phyloP scores from a whole-genome alignment of 2,113 vertebrate species.

The Vidua macroura region DNA sequence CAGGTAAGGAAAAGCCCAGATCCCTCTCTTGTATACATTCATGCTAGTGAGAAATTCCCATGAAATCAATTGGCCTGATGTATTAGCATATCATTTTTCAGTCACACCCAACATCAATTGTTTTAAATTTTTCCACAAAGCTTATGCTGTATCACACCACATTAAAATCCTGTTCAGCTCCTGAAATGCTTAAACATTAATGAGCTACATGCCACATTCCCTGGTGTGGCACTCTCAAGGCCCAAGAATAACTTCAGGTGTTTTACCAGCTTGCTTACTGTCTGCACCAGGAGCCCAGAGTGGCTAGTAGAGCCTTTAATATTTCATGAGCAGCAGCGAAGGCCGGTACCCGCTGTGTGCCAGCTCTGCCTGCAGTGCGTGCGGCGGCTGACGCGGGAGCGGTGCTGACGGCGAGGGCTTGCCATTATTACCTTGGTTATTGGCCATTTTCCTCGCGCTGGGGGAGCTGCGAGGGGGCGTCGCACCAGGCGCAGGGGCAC shows the following conservation, averaged over 20 bases:
- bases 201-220: neutral
- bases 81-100: neutral
- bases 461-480: constrained; percentile 70
- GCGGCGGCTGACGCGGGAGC: neutral
- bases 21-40: neutral
- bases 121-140: constrained; percentile 35
- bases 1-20: neutral
- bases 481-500: constrained; percentile 41
- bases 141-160: neutral
- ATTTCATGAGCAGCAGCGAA: neutral
- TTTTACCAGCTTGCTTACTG: constrained; percentile 28
- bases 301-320: neutral
- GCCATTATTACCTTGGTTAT: constrained; percentile 66
- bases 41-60: neutral
- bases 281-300: neutral
- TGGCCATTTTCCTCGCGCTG: constrained; percentile 68
- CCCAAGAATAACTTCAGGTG: constrained; percentile 38
- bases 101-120: neutral
- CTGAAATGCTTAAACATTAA: constrained; percentile 47
- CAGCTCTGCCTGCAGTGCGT: neutral
- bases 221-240: constrained; percentile 7
- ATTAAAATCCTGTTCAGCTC: constrained; percentile 31
- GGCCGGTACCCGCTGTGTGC: neutral
- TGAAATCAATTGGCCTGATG: neutral
- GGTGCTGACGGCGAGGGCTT: neutral